Base-by-base conservation (phyloP, 2,113 vertebrate genomes). In the Carollia perspicillata region DNA sequence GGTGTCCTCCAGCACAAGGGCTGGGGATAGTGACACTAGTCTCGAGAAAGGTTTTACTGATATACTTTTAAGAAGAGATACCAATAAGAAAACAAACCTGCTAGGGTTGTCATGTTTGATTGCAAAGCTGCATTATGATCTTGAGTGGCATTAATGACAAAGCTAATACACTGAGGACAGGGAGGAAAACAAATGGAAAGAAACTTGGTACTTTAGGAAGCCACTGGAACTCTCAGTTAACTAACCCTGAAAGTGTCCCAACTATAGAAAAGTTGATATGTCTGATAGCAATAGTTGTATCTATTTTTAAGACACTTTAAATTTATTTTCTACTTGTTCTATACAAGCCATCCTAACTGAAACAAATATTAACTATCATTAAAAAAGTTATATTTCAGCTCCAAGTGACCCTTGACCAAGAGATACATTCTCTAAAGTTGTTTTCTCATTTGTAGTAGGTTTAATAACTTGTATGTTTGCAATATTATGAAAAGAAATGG, bases 401-500 rank as follows among this genome's bases (percentile, higher is more conserved):
- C 28, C 12, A 60, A 79, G 35, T 1, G 72, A 93, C 47, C 26
- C 40, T 77, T 96, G 55, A 74, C 49, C 18, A 77, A 84, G 9
- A 78, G 16, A 89, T 33, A 69, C 14, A 93, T 22, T 75, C 23
- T 75, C 33, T 72, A 71, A 81, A 37, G 51, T 63, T 66, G 13
- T 83, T 93, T 89, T 12, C 30, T 93, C 9, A 40, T 53, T 88
- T 75, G 81, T 72, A 94, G 60, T 85, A 75, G 37, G 3, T 16
- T 92, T 92, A 60, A 89, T 78, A 86, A 92, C 93, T 78, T n/a
- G 35, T 77, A 33, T 72, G 12, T 28, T 40, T 69, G 26, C 4
- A 95, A 78, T 53, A 47, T 37, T 71, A 23, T 65, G 51, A 83
- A 95, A 96, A 94, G 18, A 93, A 95, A 81, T 79, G 10, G 42